phyloP scores from a whole-genome alignment of 2,797 vertebrate species.

The Garrulus glandarius region DNA sequence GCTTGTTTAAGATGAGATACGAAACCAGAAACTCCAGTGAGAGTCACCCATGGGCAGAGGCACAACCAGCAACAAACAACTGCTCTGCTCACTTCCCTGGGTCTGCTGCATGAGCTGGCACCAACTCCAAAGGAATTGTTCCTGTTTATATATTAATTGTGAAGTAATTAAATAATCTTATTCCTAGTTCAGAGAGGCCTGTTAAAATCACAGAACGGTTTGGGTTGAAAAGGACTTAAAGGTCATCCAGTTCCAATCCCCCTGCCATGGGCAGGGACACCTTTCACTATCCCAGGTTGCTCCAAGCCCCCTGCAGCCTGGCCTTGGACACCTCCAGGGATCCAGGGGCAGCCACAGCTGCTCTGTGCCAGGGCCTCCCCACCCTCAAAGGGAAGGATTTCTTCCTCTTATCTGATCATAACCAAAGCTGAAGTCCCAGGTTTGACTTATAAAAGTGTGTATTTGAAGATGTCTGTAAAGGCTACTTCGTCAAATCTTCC shows the following conservation, averaged over 20 bases:
- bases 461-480: not conserved
- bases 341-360: not conserved
- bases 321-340: not conserved
- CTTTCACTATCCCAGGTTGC: rapidly evolving
- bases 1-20: not conserved
- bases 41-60: not conserved
- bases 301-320: rapidly evolving
- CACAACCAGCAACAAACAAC: not conserved
- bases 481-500: not conserved
- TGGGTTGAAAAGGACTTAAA: not conserved
- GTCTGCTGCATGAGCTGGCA: not conserved
- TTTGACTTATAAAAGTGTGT: not conserved
- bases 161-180: not conserved
- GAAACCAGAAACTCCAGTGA: not conserved
- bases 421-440: not conserved
- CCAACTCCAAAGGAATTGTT: not conserved
- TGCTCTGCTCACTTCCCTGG: not conserved
- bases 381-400: not conserved
- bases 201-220: not conserved
- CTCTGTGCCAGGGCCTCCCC: not conserved
- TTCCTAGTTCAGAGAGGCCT: not conserved
- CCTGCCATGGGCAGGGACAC: not conserved
- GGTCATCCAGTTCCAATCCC: rapidly evolving
- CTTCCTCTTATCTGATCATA: not conserved
- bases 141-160: not conserved